phyloP scores from a whole-genome alignment of 2,888 invertebrate genomes.

The Lasioglossum zephyrum region DNA sequence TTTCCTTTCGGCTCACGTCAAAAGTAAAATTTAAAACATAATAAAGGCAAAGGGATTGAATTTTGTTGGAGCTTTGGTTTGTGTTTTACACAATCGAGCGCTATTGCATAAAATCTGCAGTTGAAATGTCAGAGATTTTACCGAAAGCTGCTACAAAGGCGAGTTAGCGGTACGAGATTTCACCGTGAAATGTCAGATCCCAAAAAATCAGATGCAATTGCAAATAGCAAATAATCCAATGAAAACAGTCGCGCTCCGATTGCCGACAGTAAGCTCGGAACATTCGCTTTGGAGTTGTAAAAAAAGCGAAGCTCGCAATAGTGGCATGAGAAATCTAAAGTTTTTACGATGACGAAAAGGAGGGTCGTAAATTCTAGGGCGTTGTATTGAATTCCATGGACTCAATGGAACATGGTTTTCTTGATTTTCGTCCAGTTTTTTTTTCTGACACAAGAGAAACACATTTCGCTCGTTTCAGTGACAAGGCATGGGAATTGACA shows the following conservation, averaged over 20 bases:
- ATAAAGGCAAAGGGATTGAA: no score
- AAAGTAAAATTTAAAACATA: no score
- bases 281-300: neutral
- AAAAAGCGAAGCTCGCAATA: neutral
- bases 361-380: constrained; percentile 10
- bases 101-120: no score
- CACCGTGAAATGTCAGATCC: neutral
- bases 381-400: constrained; percentile 19
- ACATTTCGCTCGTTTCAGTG: constrained; percentile 11
- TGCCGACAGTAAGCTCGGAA: neutral
- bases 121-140: neutral
- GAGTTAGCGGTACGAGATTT: neutral
- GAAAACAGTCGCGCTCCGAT: neutral
- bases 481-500: constrained; percentile 13
- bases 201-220: neutral
- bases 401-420: neutral
- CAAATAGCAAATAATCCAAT: neutral
- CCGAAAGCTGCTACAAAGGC: neutral
- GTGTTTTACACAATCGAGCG: no score
- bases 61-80: no score
- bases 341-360: neutral
- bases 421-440: constrained; percentile 21
- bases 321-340: neutral
- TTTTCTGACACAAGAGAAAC: constrained; percentile 8
- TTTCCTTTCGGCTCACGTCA: no score